Percentiles rank a stretch among this genome's conserved stretches.
These are phyloP conservation scores for Onthophagus sagittarius DNA, from an alignment of 2,888 invertebrate species.

Conservation along the genomic window DNA sequence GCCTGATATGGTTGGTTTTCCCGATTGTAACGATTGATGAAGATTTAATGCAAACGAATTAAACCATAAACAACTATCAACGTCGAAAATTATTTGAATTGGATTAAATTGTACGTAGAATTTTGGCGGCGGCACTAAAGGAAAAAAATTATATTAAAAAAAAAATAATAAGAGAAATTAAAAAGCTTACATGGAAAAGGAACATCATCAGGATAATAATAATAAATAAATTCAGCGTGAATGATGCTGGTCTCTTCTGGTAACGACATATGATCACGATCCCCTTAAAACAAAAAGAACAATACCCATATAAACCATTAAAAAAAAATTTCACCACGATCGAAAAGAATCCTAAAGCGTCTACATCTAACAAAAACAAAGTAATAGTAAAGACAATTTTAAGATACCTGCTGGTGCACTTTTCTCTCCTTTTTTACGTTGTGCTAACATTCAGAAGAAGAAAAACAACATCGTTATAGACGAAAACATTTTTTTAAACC, in stretches of 20 bases:
- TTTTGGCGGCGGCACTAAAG: slow-evolving; percentile 86
- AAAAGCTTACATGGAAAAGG: slow-evolving; percentile 75
- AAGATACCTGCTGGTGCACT: slow-evolving; percentile 21
- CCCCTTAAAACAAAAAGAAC: slow-evolving; percentile 52
- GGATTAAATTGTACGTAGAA: slow-evolving; percentile 90
- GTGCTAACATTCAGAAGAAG: slow-evolving; percentile 48
- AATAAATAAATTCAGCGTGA: slow-evolving; percentile 95
- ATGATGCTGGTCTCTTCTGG: slow-evolving; percentile 88
- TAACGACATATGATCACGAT: slow-evolving; percentile 73
- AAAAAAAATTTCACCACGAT: neutral
- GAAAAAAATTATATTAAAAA: neutral
- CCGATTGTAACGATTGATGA: slow-evolving; percentile 65
- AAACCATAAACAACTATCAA: slow-evolving; percentile 86
- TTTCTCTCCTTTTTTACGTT: slow-evolving; percentile 54
- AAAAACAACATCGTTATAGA: slow-evolving; percentile 20
- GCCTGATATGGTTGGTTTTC: slow-evolving; percentile 44
- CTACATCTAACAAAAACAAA: slow-evolving; percentile 1
- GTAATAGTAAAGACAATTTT: neutral
- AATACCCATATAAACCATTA: neutral
- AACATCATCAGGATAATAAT: slow-evolving; percentile 90
- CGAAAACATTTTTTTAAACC: neutral
- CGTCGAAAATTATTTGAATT: slow-evolving; percentile 81
- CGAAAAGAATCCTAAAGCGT: neutral
- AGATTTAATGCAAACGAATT: slow-evolving; percentile 90
- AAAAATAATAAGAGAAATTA: neutral